Conservation (phyloP, 1,140 invertebrate genomes). For the Scylla paramamosain region DNA sequence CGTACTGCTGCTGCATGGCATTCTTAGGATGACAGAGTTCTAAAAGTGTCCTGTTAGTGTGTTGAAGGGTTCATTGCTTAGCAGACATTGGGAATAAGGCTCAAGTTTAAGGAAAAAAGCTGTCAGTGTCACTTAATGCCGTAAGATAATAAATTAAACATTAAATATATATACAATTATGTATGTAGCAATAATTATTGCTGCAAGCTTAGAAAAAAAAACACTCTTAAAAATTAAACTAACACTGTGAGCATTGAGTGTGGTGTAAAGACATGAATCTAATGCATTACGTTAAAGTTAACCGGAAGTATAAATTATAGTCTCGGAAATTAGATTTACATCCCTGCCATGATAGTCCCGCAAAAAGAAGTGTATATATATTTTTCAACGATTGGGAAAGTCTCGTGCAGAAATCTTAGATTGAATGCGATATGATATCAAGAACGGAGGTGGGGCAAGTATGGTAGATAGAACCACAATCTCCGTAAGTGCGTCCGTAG, state of each 20-base stretch:
- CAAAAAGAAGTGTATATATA: not conserved
- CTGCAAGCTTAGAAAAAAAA: not conserved
- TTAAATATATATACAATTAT: not conserved
- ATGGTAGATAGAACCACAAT: constrained; percentile 43
- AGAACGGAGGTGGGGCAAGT: constrained; percentile 58
- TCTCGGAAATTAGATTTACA: not conserved
- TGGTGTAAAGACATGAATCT: too few relatives aligned
- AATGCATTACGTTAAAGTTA: too few relatives aligned
- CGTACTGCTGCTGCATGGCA: not conserved
- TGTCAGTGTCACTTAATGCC: not conserved
- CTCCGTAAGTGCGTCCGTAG: constrained; percentile 57
- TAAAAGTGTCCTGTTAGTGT: not conserved
- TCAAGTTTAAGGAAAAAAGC: not conserved
- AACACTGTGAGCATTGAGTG: too few relatives aligned
- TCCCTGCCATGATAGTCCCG: not conserved
- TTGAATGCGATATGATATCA: constrained; percentile 31
- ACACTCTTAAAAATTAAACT: not conserved
- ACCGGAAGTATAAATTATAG: too few relatives aligned
- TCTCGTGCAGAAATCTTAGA: not conserved
- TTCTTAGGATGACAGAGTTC: not conserved
- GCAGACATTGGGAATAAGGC: not conserved
- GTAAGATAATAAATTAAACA: not conserved
- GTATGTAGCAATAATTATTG: not conserved
- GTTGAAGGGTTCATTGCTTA: not conserved
- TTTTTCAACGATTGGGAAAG: not conserved